These are phyloP conservation scores for Anarsia innoxiella DNA, from an alignment of 2,888 invertebrate genomes.

Conservation along the genomic window DNA sequence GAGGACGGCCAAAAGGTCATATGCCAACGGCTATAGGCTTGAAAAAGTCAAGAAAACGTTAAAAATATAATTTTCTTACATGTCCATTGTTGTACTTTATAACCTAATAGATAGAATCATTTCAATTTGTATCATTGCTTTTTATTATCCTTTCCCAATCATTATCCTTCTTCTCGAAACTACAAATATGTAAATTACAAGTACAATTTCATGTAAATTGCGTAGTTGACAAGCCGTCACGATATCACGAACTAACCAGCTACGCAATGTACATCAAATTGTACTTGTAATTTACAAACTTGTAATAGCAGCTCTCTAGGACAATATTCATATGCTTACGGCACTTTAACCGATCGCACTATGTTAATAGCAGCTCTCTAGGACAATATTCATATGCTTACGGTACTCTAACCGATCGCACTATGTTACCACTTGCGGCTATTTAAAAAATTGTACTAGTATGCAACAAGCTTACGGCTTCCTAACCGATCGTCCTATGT, in stretches of 20 bases:
- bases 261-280: too few species aligned
- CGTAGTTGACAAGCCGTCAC: neutral
- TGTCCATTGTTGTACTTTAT: neutral
- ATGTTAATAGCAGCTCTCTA: too few species aligned
- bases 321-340: too few species aligned
- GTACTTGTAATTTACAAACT: too few species aligned
- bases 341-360: too few species aligned
- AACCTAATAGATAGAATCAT: neutral
- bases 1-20: slow-evolving; percentile 5
- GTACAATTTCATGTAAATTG: neutral
- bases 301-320: too few species aligned
- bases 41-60: slow-evolving; percentile 1
- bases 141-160: neutral
- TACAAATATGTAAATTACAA: neutral
- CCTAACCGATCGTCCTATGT: neutral
- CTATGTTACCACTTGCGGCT: neutral
- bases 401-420: neutral
- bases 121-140: neutral
- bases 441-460: slow-evolving; percentile 1
- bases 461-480: slow-evolving; percentile 1
- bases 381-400: too few species aligned
- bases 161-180: neutral
- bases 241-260: too few species aligned
- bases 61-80: neutral
- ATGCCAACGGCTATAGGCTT: neutral